Conservation (phyloP, 2,888 invertebrate species). For the Napeogenes sylphis region DNA sequence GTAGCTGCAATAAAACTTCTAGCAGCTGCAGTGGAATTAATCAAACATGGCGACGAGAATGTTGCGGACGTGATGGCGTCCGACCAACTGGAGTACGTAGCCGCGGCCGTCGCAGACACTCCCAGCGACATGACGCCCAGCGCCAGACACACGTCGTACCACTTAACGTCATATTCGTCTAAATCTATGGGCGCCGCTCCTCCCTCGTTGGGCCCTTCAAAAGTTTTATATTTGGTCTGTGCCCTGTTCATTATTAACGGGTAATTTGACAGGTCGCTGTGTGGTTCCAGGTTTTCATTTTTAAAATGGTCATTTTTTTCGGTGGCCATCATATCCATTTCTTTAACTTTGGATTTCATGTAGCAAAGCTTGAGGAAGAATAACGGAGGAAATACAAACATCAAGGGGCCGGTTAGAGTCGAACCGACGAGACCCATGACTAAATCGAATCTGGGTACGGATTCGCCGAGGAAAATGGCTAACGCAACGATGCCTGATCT, state of each 20-base stretch:
- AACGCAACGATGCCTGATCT: slow-evolving; percentile 83
- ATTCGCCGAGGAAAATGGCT: slow-evolving; percentile 87
- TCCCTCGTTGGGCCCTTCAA: slow-evolving; percentile 37
- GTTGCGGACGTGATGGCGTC: slow-evolving; percentile 80
- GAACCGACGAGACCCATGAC: slow-evolving; percentile 93
- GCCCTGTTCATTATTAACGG: slow-evolving; percentile 46
- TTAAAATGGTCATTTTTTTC: slow-evolving; percentile 9
- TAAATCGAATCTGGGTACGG: slow-evolving; percentile 90
- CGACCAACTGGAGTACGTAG: slow-evolving; percentile 84
- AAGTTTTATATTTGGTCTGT: slow-evolving; percentile 55
- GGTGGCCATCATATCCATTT: slow-evolving; percentile 23
- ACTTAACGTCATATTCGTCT: slow-evolving; percentile 50
- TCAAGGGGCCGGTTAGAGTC: slow-evolving; percentile 87
- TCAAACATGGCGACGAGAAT: slow-evolving; percentile 85
- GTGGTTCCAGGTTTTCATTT: slow-evolving; percentile 31
- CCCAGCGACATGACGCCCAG: slow-evolving; percentile 80
- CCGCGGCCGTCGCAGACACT: slow-evolving; percentile 79
- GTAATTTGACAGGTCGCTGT: slow-evolving; percentile 39
- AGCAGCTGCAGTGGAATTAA: slow-evolving; percentile 77
- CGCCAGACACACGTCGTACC: slow-evolving; percentile 74
- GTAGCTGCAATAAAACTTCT: slow-evolving; percentile 48
- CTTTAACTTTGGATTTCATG: slow-evolving; percentile 54
- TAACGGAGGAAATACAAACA: slow-evolving; percentile 90
- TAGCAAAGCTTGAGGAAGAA: slow-evolving; percentile 84
- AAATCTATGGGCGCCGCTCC: slow-evolving; percentile 34